Base-by-base conservation (phyloP, 1,140 invertebrate genomes). In the Neuroterus valhalla region DNA sequence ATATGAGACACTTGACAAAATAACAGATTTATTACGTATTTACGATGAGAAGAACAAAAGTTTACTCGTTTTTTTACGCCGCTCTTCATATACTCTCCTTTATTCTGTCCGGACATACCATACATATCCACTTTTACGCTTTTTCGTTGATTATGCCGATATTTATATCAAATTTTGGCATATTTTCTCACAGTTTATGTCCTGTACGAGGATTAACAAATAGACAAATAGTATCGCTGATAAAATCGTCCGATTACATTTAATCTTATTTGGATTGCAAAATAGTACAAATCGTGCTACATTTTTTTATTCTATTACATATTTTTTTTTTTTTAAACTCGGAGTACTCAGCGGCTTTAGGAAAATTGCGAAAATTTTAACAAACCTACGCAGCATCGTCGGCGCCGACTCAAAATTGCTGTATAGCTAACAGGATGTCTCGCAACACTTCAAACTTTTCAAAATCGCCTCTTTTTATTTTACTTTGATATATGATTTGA, bases 1-100 rank as follows among this genome's bases (percentile, higher is more conserved):
- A 62, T 62, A 62, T 62, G 55, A 62, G 55, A 62, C 55, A 62
- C 26, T 15, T 62, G 55, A 62, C 55, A 62, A 62, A 62, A 31
- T 62, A 62, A 62, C 31, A 23, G 19, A 52, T 62, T 62, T 62
- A 62, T 62, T 62, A 55, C 52, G 52, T 55, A 62, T 38, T 31
- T 26, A n/a, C 21, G 23, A 26, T 23, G 1, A 55, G 48, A 2
- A 55, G 48, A 50, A 50, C 48, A 50, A 11, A 21, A 21, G 5
- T 50, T 50, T 15, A 17, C 14, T 55, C n/a, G 3, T 0, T 14
- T 38, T 62, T 62, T 38, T 38, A 1, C 1, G 6, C 15, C 21
- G 31, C 6, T 38, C 31, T 38, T 38, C 3, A 38, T 38, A 38
- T 38, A 38, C 10, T 38, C 31, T 8, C 6, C 31, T 38, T 38